Conservation (phyloP, 2,113 vertebrate genomes). For the Caloenas nicobarica region DNA sequence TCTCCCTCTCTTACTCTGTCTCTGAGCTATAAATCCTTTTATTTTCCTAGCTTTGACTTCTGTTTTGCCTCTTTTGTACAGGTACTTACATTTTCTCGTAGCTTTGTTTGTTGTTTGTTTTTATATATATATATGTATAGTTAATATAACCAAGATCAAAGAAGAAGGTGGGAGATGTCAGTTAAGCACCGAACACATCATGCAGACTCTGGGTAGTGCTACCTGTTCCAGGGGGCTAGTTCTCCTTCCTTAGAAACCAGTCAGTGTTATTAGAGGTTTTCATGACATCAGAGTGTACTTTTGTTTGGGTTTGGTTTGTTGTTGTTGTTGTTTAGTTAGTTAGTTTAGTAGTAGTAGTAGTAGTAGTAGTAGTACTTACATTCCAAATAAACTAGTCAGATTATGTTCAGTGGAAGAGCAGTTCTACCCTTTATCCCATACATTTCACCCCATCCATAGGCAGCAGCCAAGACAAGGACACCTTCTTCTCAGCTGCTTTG, state of each 20-base stretch:
- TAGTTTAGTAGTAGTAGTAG: no score
- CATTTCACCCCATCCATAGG: neutral
- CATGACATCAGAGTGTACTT: neutral
- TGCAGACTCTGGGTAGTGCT: neutral
- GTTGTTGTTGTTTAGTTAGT: no score
- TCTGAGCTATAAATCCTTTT: neutral
- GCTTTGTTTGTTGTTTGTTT: accelerated
- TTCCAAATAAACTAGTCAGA: neutral
- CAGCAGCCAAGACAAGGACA: neutral
- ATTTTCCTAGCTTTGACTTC: neutral
- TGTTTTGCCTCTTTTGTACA: neutral
- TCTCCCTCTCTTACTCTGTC: neutral
- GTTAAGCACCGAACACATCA: neutral
- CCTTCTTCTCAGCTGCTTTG: neutral
- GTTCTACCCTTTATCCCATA: neutral
- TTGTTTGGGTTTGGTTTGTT: neutral
- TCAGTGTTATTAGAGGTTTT: neutral
- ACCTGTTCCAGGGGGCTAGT: neutral
- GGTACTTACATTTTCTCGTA: neutral
- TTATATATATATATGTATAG: neutral
- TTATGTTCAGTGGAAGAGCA: neutral
- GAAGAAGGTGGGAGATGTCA: no score
- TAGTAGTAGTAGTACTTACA: no score
- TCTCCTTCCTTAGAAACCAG: neutral
- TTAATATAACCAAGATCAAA: neutral